Evolutionary conservation across 92 coral and sea anemone species (phyloP), one percentile per base, ranked within the genome.

Genomic region (Phymanthus crucifer): DNA sequence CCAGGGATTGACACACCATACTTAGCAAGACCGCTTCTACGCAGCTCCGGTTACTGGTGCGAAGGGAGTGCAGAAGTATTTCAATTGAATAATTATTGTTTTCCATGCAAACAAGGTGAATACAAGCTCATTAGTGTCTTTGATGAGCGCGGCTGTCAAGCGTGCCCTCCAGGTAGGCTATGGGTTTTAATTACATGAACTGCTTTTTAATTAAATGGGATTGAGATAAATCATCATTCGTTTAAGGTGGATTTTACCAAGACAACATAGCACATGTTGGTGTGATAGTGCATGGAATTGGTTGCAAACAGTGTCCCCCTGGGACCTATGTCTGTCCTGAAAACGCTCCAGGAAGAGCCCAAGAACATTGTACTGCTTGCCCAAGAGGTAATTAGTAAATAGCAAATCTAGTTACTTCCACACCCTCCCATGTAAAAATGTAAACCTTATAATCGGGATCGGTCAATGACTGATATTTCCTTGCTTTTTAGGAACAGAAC

Each of bases 91-190:
- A 38, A 70, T 11, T 2, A 6, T 21, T 70, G 74, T 27, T 70
- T 27, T 27, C 74, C 74, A 6, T 70, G 74, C 34, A 11, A n/a
- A 19, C 11, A 70, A 34, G 74, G 74, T 16, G 6, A 70, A 40
- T 70, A 70, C 34, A 70, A 70, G 38, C 32, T 70, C 72, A 24
- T 10, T 38, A n/a, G 34, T 38, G 35, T 21, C 74, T 70, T 27
- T 34, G 11, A 26, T 19, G 74, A 70, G 4, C 11, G 32, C 11
- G 32, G 74, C 32, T 27, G 24, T 21, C 50, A 45, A 1, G 34
- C 24, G 24, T 70, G 74, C 34, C 74, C 74, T 9, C 74, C 74
- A 70, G 74, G 74, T 70, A 34, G n/a, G n/a, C n/a, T n/a, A n/a
- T n/a, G n/a, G n/a, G n/a, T n/a, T n/a, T n/a, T n/a, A n/a, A n/a